Evolutionary conservation across 2,113 vertebrate species (phyloP), one percentile per base, ranked within the genome.

Genomic region (Oreochromis aureus): DNA sequence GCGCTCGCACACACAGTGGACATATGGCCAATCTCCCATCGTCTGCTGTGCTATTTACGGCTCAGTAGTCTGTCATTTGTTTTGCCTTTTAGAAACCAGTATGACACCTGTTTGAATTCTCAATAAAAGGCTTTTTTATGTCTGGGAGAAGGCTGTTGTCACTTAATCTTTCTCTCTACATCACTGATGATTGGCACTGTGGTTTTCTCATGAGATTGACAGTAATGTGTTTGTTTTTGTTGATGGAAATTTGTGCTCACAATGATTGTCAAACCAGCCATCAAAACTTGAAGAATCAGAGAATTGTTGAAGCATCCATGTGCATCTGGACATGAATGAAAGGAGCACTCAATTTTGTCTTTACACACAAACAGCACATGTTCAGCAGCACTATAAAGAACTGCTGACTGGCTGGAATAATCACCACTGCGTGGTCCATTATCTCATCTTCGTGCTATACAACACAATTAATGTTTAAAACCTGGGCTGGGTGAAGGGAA

Each of bases 51-150:
- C 94, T 94, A 93, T 96, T 96, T 95, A 95, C 95, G 91, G 92
- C 92, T 93, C 91, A 94, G 90, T 95, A 91, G 94, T 92, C 93
- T 94, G 89, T 95, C 93, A 93, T 95, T 93, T 92, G 89, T 86
- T 88, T 90, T 89, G 84, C 90, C 89, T 93, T 92, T 92, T 90
- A 94, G 93, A 91, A 95, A 91, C 89, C 92, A 91, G 91, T 89
- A 92, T 91, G 93, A 95, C 94, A 96, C 96, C 95, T 96, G 96
- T 96, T 95, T 96, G 96, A 96, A 95, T 96, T 95, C 94, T 88
- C 93, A 87, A 92, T 92, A 89, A 95, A 93, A 94, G 89, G 86
- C 80, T 90, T 94, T 93, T 94, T 92, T 92, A 71, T 89, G 89
- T 88, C 84, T 87, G 84, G 81, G 59, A 91, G 91, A 92, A 90